Conservation (phyloP, 2,888 invertebrate species). For the Hyalella azteca region DNA sequence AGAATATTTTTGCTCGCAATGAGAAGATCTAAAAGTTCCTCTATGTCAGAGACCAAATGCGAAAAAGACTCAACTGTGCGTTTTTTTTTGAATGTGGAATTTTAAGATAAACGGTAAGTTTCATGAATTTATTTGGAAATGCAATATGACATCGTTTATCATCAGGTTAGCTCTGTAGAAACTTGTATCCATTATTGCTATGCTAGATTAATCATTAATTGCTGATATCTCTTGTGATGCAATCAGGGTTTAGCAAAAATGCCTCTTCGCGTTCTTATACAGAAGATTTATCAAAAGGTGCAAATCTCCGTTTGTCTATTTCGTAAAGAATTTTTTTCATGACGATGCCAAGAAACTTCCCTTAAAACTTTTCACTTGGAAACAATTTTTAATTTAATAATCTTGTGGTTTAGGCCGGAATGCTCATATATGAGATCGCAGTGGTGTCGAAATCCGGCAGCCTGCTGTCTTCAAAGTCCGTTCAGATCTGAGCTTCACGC, state of each 20-base stretch:
- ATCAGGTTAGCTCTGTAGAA: not conserved
- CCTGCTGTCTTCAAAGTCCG: conserved; percentile 8
- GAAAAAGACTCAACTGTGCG: not conserved
- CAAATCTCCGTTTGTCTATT: not conserved
- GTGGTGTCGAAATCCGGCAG: not conserved
- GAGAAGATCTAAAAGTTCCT: not conserved
- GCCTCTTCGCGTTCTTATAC: too few species aligned
- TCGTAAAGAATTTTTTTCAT: too few species aligned
- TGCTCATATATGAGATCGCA: not conserved
- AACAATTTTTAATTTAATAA: not conserved
- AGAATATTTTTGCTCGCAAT: not conserved
- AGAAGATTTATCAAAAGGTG: not conserved
- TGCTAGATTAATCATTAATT: too few species aligned
- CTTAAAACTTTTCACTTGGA: not conserved
- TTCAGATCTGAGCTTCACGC: not conserved
- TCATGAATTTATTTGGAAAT: not conserved
- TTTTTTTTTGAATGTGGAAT: not conserved
- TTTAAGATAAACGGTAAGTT: not conserved
- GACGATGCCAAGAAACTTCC: too few species aligned
- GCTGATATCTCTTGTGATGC: too few species aligned
- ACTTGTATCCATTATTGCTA: not conserved
- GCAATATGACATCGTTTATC: not conserved
- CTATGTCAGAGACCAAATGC: not conserved
- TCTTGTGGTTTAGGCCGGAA: not conserved
- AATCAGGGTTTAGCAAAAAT: too few species aligned